These are phyloP conservation scores for Hapalemur alaotrensis DNA, from an alignment of 2,797 vertebrate genomes.

Conservation along the genomic window DNA sequence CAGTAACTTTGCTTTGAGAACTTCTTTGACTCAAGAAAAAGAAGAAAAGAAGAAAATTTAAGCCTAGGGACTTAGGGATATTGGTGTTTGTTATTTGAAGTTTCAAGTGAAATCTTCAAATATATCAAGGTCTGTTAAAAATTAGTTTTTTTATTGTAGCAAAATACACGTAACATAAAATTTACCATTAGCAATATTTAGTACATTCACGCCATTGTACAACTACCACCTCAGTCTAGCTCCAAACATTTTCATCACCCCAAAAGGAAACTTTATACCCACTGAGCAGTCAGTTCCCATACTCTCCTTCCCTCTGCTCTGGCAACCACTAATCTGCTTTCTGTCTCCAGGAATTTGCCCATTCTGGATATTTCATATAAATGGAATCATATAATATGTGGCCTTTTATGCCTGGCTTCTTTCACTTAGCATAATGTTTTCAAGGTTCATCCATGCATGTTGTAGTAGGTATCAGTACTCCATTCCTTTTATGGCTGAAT, in stretches of 20 bases:
- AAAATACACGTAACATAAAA: background rate
- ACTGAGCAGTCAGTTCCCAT: background rate
- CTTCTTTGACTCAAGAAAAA: background rate
- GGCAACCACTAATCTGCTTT: background rate
- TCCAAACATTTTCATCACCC: background rate
- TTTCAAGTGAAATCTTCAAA: background rate
- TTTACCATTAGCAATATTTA: background rate
- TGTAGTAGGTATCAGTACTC: background rate
- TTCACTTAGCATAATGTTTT: background rate
- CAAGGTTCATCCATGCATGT: background rate
- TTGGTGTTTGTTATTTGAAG: constrained; percentile 13
- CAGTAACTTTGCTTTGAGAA: constrained; percentile 7
- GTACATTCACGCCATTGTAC: background rate
- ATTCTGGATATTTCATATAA: background rate
- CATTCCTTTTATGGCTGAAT: background rate
- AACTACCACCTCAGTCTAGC: background rate
- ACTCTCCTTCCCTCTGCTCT: background rate
- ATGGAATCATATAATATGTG: background rate
- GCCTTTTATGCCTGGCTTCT: background rate
- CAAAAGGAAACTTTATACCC: background rate
- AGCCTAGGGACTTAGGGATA: background rate
- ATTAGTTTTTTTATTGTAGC: background rate
- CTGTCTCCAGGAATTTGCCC: background rate
- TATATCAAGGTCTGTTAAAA: background rate
- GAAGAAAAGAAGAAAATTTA: background rate